Conservation (phyloP, 2,113 vertebrate genomes). For the Sceloporus undulatus region DNA sequence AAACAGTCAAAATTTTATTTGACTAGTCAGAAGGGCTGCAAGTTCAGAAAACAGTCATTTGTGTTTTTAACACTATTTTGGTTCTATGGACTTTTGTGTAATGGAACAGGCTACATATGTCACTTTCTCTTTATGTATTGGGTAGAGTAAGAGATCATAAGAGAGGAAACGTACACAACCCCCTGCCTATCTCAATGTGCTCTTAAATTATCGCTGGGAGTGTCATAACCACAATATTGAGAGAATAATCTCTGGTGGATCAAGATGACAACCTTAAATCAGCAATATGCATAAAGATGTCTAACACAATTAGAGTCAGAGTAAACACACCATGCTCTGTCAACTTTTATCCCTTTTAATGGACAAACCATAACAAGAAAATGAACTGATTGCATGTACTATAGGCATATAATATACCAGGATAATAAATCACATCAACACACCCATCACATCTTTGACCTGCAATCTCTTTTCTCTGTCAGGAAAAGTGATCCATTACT, state of each 20-base stretch:
- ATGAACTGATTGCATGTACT: neutral
- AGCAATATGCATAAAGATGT: slow-evolving; percentile 39
- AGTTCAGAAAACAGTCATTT: neutral
- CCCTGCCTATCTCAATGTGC: neutral
- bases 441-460: neutral
- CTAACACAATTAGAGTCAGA: neutral
- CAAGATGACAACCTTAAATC: slow-evolving; percentile 48
- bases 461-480: neutral
- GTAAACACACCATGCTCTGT: slow-evolving; percentile 16
- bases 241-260: neutral
- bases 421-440: slow-evolving; percentile 15
- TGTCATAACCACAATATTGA: neutral
- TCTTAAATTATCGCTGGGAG: neutral
- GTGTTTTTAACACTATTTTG: no score
- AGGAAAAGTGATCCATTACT: neutral
- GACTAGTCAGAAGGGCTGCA: neutral
- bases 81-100: neutral
- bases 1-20: neutral
- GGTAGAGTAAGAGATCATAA: no score
- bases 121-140: neutral
- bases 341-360: neutral
- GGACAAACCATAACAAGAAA: neutral
- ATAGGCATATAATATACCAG: neutral
- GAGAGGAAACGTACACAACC: neutral
- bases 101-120: neutral